These are phyloP conservation scores for Drosophila miranda DNA, from an alignment of 1,140 invertebrate genomes.

Conservation along the genomic window DNA sequence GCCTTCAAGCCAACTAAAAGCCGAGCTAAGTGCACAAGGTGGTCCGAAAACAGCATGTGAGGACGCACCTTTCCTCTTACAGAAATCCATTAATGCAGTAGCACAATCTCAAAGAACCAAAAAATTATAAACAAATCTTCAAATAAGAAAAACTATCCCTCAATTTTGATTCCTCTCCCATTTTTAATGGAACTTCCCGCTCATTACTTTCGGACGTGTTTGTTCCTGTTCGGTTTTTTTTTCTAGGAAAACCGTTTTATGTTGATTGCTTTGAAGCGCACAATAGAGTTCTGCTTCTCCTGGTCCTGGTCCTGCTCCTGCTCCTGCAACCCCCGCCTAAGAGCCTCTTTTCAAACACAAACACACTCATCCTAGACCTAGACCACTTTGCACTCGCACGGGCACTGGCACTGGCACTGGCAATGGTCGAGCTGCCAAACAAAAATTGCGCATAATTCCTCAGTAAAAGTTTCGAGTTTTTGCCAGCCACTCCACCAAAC, in stretches of 20 bases:
- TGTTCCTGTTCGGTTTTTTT: slow-evolving; percentile 23
- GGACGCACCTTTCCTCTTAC: neutral
- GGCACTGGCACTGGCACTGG: no score
- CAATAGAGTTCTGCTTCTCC: slow-evolving; percentile 6
- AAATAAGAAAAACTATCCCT: neutral
- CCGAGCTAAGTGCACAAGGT: slow-evolving; percentile 43
- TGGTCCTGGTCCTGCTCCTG: neutral
- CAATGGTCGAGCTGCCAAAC: slow-evolving; percentile 53
- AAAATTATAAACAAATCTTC: neutral
- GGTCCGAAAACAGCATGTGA: slow-evolving; percentile 11
- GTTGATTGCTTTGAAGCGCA: slow-evolving; percentile 69
- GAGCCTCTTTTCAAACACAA: slow-evolving; percentile 58
- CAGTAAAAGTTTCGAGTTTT: slow-evolving; percentile 64
- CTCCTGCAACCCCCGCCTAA: slow-evolving; percentile 33
- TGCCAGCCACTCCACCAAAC: slow-evolving; percentile 8
- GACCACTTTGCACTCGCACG: slow-evolving; percentile 43
- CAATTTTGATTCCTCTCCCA: slow-evolving; percentile 1
- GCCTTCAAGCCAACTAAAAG: slow-evolving; percentile 37
- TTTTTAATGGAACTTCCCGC: slow-evolving; percentile 14
- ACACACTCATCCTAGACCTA: slow-evolving; percentile 52
- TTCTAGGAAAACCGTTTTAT: slow-evolving; percentile 39
- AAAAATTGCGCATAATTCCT: slow-evolving; percentile 77
- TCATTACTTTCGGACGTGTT: slow-evolving; percentile 39
- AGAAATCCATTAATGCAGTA: slow-evolving; percentile 28
- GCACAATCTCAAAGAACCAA: slow-evolving; percentile 4